Conservation (phyloP, 1,140 invertebrate genomes). For the Solenopsis fugax region DNA sequence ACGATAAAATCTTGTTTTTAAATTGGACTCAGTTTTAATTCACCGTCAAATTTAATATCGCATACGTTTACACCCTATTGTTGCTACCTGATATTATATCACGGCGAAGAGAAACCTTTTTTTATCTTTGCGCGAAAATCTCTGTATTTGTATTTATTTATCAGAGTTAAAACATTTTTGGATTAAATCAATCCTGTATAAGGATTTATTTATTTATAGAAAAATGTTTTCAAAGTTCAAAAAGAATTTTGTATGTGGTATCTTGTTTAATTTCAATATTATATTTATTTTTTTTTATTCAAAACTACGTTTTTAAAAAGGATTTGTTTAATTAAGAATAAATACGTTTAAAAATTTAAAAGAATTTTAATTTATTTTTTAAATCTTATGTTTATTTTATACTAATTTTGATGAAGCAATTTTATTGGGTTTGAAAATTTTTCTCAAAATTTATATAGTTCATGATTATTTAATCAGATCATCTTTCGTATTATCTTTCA, state of each 20-base stretch:
- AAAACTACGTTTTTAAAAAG: neutral
- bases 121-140: conserved; percentile 8
- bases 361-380: neutral
- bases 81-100: neutral
- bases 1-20: conserved; percentile 29
- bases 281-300: neutral
- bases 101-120: neutral
- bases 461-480: too few relatives aligned
- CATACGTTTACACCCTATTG: conserved; percentile 7
- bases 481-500: too few relatives aligned
- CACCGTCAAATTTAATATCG: neutral
- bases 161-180: neutral
- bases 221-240: neutral
- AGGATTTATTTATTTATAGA: neutral
- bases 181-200: neutral
- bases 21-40: conserved; percentile 37
- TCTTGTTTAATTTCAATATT: neutral
- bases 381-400: neutral
- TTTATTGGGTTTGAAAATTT: neutral
- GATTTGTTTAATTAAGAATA: neutral
- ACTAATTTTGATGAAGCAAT: neutral
- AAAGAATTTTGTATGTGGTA: neutral
- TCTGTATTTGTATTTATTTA: neutral
- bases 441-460: neutral
- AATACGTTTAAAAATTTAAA: neutral